Evolutionary conservation across 1,140 invertebrate genomes (phyloP).

Genomic region (Ceratina japonica): DNA sequence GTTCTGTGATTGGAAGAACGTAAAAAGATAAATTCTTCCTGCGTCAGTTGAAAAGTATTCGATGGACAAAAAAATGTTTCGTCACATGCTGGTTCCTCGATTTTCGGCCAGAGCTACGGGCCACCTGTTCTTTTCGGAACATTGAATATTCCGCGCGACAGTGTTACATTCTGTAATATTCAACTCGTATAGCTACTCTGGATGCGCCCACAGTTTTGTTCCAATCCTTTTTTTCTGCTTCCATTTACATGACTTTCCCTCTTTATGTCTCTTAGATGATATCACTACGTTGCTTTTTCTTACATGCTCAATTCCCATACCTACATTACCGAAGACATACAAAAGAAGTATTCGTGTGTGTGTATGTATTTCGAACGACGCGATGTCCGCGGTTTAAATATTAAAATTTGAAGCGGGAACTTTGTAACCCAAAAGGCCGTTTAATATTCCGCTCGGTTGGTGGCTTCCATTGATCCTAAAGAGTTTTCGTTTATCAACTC

Average conservation of each 20-base stretch:
- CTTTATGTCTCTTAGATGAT: conserved; percentile 37
- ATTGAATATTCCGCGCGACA: conserved; percentile 43
- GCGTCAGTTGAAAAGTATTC: background rate
- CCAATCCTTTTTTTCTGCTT: conserved; percentile 37
- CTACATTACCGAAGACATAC: conserved; percentile 16
- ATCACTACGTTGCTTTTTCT: conserved; percentile 31
- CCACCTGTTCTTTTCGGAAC: background rate
- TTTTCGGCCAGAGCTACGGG: background rate
- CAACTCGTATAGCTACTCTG: conserved; percentile 43
- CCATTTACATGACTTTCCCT: conserved; percentile 47
- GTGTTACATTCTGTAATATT: conserved; percentile 46
- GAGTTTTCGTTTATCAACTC: conserved; percentile 2
- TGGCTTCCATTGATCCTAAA: background rate
- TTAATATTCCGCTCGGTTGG: conserved; percentile 23
- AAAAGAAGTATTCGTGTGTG: conserved; percentile 1
- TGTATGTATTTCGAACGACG: too few species aligned
- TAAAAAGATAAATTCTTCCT: background rate
- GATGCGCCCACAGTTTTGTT: conserved; percentile 35
- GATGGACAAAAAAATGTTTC: background rate
- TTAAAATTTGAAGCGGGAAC: conserved; percentile 29
- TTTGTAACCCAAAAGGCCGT: background rate
- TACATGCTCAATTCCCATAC: background rate
- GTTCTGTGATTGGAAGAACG: too few species aligned
- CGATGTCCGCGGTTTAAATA: conserved; percentile 16
- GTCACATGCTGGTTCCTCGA: background rate